A percentile compares a stretch with the other conserved stretches of the same genome.
These are phyloP conservation scores for Megastigmus dorsalis DNA, from an alignment of 2,888 invertebrate genomes.

Conservation along the genomic window DNA sequence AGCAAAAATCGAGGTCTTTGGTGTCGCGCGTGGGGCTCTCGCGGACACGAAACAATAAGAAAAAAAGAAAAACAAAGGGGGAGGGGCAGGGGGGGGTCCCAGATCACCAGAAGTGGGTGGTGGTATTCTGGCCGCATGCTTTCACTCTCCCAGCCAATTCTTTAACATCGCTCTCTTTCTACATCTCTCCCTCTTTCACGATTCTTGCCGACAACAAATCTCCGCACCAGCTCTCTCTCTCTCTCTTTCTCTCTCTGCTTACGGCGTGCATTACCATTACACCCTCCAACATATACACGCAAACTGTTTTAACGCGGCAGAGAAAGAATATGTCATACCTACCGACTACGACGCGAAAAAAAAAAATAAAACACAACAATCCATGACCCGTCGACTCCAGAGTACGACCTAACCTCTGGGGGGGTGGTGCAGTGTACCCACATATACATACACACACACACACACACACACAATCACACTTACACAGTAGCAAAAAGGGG, in stretches of 20 bases:
- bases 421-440: too few relatives aligned
- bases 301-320: background rate
- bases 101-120: slow-evolving; percentile 57
- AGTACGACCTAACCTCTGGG: slow-evolving; percentile 48
- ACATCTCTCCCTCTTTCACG: background rate
- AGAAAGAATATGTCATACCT: background rate
- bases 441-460: too few relatives aligned
- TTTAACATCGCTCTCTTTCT: slow-evolving; percentile 16
- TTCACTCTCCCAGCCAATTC: slow-evolving; percentile 17
- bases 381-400: slow-evolving; percentile 51
- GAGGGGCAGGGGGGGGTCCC: background rate
- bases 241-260: background rate
- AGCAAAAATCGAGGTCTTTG: background rate
- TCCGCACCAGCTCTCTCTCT: background rate
- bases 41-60: too few relatives aligned
- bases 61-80: background rate
- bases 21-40: slow-evolving; percentile 17
- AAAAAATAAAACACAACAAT: background rate
- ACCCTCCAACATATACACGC: background rate
- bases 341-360: too few relatives aligned
- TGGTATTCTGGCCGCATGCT: slow-evolving; percentile 54
- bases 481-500: slow-evolving; percentile 45
- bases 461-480: too few relatives aligned
- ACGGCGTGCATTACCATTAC: background rate
- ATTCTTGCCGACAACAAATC: too few relatives aligned